These are phyloP conservation scores for Hexactinellida sp. DNA, from an alignment of 37 sponge, comb jelly and placozoan species.

Conservation along the genomic window DNA sequence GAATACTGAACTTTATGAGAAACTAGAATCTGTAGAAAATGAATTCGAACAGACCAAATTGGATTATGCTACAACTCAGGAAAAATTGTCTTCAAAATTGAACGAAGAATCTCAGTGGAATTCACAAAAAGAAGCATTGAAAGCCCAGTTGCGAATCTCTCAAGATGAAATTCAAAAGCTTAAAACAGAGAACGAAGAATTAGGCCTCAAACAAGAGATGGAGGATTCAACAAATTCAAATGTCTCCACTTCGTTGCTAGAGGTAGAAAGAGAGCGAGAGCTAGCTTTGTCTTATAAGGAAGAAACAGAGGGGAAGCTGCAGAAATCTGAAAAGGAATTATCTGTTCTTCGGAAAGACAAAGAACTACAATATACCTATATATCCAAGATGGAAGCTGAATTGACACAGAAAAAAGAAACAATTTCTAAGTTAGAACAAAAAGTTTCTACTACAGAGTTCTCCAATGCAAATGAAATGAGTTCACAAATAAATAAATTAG, in stretches of 20 bases:
- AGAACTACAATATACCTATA: neutral
- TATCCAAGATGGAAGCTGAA: neutral
- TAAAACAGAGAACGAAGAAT: neutral
- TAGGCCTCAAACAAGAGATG: neutral
- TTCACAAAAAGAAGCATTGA: constrained; percentile 17
- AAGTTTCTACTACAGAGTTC: neutral
- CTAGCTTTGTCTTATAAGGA: neutral
- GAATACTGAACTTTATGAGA: neutral
- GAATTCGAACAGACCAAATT: constrained; percentile 1
- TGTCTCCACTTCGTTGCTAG: neutral
- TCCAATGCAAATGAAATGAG: neutral
- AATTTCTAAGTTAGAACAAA: neutral
- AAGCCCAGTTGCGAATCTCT: neutral
- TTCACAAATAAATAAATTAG: neutral
- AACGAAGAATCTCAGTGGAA: neutral
- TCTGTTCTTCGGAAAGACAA: neutral
- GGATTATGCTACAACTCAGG: neutral
- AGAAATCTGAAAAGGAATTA: neutral
- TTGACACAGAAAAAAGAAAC: neutral
- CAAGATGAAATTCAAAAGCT: constrained; percentile 3
- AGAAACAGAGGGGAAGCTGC: neutral
- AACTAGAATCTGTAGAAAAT: neutral
- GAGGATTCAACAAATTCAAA: neutral
- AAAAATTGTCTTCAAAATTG: neutral
- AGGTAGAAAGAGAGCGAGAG: neutral